A percentile compares a stretch with the other conserved stretches of the same genome.
Conservation (phyloP, 64 coral and sea anemone genomes). For the Cladopsammia gracilis region DNA sequence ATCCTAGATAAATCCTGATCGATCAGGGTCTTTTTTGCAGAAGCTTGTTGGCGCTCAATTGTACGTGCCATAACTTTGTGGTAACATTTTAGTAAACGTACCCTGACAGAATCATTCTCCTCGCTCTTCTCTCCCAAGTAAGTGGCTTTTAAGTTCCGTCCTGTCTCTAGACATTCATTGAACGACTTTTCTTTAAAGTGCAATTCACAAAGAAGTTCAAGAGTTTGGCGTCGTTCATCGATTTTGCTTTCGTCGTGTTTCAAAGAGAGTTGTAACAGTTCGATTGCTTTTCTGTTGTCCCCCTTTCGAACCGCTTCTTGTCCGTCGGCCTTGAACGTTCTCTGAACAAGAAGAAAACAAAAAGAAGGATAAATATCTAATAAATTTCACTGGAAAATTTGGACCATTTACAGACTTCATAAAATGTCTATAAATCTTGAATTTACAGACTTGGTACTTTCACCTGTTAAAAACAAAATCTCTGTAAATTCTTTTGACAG, state of each 20-base stretch:
- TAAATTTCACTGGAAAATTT: too few species aligned
- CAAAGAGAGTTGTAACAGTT: slow-evolving; percentile 5
- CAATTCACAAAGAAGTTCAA: slow-evolving; percentile 1
- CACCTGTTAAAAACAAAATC: too few species aligned
- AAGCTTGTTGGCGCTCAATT: too few species aligned
- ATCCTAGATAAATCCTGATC: too few species aligned
- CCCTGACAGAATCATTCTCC: neutral
- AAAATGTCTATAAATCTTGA: too few species aligned
- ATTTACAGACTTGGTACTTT: too few species aligned
- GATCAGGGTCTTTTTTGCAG: too few species aligned
- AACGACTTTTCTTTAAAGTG: slow-evolving; percentile 27
- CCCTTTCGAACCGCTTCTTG: neutral
- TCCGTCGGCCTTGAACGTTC: neutral
- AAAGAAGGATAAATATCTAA: neutral
- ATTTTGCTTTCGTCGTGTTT: neutral
- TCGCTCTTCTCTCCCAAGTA: neutral
- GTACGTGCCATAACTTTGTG: too few species aligned
- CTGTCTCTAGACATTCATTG: neutral
- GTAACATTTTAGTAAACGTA: too few species aligned
- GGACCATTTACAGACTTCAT: too few species aligned
- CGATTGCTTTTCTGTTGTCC: neutral
- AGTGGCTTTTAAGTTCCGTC: neutral
- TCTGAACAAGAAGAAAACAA: neutral
- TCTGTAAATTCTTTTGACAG: too few species aligned
- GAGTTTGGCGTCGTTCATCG: neutral